Evolutionary conservation across 2,888 invertebrate genomes (phyloP).

Genomic region (Pharmacophagus antenor): DNA sequence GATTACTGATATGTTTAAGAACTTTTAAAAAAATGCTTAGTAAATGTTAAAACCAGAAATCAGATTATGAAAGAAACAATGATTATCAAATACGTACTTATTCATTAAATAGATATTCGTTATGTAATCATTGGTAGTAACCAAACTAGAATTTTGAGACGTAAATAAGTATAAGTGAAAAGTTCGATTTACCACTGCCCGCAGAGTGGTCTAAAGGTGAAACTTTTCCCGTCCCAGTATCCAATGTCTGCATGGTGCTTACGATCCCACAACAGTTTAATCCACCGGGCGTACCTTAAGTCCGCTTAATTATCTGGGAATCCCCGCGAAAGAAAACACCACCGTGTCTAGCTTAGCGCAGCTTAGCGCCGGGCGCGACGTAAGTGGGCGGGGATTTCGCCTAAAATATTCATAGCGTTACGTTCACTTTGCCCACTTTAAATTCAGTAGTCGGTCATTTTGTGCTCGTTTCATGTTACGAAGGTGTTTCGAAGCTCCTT

Average conservation of each 20-base stretch:
- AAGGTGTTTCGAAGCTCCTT: not conserved
- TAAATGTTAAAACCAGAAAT: no score
- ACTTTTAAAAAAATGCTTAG: no score
- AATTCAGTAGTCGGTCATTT: constrained; percentile 14
- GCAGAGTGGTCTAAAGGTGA: no score
- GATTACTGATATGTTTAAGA: no score
- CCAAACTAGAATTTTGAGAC: not conserved
- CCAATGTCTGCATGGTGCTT: constrained; percentile 21
- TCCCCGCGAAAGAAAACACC: constrained; percentile 59
- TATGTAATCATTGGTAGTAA: not conserved
- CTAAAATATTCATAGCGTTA: constrained; percentile 56
- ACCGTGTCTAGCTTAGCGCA: constrained; percentile 27
- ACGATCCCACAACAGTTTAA: constrained; percentile 46
- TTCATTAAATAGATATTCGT: no score
- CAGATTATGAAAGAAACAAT: no score
- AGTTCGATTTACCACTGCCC: no score
- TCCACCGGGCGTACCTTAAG: constrained; percentile 58
- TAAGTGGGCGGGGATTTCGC: constrained; percentile 47
- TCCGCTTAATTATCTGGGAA: constrained; percentile 63
- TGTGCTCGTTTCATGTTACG: constrained; percentile 3
- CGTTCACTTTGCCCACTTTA: constrained; percentile 36
- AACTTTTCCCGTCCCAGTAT: constrained; percentile 1
- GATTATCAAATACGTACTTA: no score
- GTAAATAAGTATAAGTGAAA: not conserved
- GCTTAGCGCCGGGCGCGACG: constrained; percentile 38